Evolutionary conservation across 1,140 invertebrate genomes (phyloP).

Genomic region (Meloidogyne hapla): DNA sequence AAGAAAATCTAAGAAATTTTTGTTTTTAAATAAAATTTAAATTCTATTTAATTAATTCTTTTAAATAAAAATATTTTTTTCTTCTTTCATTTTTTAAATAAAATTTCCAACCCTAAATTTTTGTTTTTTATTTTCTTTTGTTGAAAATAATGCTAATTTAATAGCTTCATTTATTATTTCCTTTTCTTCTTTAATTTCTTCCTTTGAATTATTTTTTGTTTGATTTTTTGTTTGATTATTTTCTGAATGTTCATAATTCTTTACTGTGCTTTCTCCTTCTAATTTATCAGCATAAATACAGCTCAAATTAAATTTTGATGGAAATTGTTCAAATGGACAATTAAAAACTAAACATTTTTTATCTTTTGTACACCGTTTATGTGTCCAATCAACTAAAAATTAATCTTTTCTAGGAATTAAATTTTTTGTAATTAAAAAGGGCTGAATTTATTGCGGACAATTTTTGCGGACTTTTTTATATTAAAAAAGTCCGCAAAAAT

Average conservation of each 20-base stretch:
- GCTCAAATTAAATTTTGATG: constrained; percentile 36
- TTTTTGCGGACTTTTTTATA: too few species aligned
- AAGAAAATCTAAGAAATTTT: constrained; percentile 1
- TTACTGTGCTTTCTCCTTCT: constrained; percentile 41
- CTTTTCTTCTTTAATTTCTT: background rate
- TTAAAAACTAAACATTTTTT: constrained; percentile 52
- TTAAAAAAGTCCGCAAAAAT: too few species aligned
- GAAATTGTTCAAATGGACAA: constrained; percentile 55
- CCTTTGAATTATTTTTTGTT: constrained; percentile 32
- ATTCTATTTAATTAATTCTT: background rate
- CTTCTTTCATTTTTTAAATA: background rate
- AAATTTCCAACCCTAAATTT: background rate
- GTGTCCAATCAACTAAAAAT: constrained; percentile 55
- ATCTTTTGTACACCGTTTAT: constrained; percentile 46
- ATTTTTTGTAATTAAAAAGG: too few species aligned
- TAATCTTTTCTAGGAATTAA: background rate
- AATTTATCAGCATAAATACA: constrained; percentile 51
- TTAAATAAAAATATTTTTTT: background rate
- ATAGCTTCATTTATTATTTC: background rate
- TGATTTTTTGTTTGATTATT: background rate
- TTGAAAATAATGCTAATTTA: background rate
- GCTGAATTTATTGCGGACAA: too few species aligned
- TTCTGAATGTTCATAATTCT: constrained; percentile 51
- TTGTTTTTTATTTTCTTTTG: background rate
- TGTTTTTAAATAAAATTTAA: background rate